Percentiles rank a stretch among this genome's conserved stretches.
Conservation (phyloP, 2,797 vertebrate species). For the Hydrolagus colliei region DNA sequence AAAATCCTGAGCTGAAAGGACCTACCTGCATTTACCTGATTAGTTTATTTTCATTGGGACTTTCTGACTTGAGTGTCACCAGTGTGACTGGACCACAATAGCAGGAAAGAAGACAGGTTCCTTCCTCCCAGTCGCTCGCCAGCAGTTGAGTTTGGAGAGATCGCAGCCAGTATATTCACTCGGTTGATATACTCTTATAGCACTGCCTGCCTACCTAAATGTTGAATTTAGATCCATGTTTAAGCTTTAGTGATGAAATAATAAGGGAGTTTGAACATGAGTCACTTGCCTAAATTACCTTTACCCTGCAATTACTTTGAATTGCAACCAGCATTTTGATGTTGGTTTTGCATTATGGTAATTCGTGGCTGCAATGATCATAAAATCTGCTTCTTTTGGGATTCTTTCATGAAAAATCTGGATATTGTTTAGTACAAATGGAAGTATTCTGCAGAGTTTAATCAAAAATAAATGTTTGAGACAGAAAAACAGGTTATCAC, state of each 20-base stretch:
- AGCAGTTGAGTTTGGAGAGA: neutral
- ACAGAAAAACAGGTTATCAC: neutral
- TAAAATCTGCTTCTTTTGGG: neutral
- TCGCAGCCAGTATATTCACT: neutral
- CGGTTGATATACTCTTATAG: neutral
- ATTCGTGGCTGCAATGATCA: too few relatives aligned
- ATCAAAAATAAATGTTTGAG: neutral
- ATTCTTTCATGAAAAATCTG: neutral
- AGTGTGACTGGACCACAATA: neutral
- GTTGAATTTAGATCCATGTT: neutral
- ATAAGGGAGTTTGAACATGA: too few relatives aligned
- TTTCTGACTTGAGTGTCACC: neutral
- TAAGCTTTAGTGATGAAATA: neutral
- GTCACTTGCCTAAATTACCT: neutral
- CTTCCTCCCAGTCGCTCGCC: neutral
- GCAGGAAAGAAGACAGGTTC: neutral
- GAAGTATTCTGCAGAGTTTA: neutral
- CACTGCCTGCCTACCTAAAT: neutral
- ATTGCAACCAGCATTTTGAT: neutral
- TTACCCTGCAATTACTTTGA: neutral
- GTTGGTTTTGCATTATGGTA: neutral
- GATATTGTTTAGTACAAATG: neutral
- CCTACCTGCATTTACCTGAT: neutral
- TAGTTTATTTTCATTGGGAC: slow-evolving; percentile 15
- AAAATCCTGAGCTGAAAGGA: neutral